These are phyloP conservation scores for Caenorhabditis inopinata DNA, from an alignment of 1,140 invertebrate genomes.

Conservation along the genomic window DNA sequence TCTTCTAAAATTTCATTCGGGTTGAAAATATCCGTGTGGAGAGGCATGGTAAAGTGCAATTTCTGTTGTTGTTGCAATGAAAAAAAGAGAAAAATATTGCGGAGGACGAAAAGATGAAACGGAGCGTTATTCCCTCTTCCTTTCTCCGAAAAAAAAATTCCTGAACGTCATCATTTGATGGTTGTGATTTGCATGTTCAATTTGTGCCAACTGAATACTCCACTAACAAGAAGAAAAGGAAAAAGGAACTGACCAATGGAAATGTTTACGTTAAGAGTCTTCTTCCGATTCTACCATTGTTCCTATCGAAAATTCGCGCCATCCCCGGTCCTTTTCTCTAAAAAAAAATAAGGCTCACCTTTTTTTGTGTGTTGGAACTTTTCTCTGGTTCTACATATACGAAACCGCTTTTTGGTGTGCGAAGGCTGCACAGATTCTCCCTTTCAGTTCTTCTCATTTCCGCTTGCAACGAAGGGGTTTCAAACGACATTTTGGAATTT, in stretches of 20 bases:
- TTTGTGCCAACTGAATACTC: neutral
- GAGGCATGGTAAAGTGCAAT: slow-evolving; percentile 25
- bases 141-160: neutral
- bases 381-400: neutral
- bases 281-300: neutral
- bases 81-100: slow-evolving; percentile 23
- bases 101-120: neutral
- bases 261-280: slow-evolving; percentile 13
- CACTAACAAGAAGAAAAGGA: slow-evolving; percentile 12
- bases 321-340: neutral
- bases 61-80: slow-evolving; percentile 1
- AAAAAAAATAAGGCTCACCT: slow-evolving; percentile 3
- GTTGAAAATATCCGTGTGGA: neutral
- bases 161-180: slow-evolving; percentile 19
- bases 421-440: neutral
- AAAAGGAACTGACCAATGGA: neutral
- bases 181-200: slow-evolving; percentile 19
- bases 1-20: no score
- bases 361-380: neutral
- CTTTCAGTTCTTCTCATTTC: neutral
- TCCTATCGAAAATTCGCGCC: neutral
- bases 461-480: no score
- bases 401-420: slow-evolving; percentile 19
- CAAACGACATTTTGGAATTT: no score
- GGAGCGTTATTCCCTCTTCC: neutral